phyloP scores from a whole-genome alignment of 2,888 invertebrate species.

The Mythimna loreyi region DNA sequence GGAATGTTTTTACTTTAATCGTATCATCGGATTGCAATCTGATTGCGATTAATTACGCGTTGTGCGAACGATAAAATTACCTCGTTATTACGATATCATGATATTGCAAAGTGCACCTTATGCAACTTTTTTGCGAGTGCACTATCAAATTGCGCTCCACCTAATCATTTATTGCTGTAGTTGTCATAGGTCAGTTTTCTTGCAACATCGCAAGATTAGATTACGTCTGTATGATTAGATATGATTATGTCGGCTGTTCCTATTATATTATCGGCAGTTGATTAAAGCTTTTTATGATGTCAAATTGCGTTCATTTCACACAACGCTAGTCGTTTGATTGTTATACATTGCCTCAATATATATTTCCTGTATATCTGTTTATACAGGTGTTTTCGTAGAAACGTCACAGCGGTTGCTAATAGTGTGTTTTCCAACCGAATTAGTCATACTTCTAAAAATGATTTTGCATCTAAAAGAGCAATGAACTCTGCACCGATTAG shows the following conservation, averaged over 20 bases:
- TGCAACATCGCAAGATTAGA: constrained; percentile 82
- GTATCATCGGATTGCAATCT: constrained; percentile 46
- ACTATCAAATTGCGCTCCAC: constrained; percentile 76
- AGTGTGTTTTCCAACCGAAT: constrained; percentile 69
- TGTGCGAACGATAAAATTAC: constrained; percentile 52
- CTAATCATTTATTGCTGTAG: constrained; percentile 73
- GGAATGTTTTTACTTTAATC: constrained; percentile 31
- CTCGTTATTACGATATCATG: constrained; percentile 58
- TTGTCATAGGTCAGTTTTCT: constrained; percentile 87
- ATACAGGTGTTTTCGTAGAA: constrained; percentile 72
- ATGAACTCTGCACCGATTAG: constrained; percentile 68
- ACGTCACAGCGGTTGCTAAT: constrained; percentile 63
- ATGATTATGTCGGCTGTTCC: constrained; percentile 56
- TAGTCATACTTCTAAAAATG: constrained; percentile 79
- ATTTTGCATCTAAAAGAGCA: constrained; percentile 68
- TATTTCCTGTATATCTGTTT: constrained; percentile 63
- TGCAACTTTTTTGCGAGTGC: constrained; percentile 79
- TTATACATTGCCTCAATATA: constrained; percentile 32
- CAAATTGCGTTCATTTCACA: constrained; percentile 30
- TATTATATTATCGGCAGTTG: constrained; percentile 47
- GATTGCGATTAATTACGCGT: constrained; percentile 56
- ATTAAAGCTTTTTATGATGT: constrained; percentile 52
- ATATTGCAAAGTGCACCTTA: constrained; percentile 67
- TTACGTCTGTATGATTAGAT: constrained; percentile 78
- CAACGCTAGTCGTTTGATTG: constrained; percentile 19